Evolutionary conservation across 1,140 invertebrate genomes (phyloP), one percentile per base, ranked within the genome.

Genomic region (Coptotermes formosanus): DNA sequence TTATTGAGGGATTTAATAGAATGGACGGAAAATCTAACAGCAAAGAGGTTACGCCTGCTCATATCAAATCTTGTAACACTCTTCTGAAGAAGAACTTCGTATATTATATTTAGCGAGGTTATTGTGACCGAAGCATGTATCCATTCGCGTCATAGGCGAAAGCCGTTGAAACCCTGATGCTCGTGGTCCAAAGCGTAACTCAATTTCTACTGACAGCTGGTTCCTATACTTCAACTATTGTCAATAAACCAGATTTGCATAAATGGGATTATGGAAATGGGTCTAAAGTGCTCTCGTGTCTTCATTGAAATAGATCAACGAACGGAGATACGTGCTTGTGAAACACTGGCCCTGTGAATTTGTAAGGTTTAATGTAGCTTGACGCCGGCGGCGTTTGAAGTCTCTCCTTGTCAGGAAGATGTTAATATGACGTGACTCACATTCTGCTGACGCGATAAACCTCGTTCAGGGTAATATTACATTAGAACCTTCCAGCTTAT

Each of bases 161-260:
- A 75, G 64, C 64, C 25, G 25, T 9, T 25, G 52, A 55, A 55
- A 16, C 14, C n/a, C 25, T 30, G 64, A 30, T 75, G 16, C 64
- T n/a, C 25, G 25, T 30, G 64, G 64, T 55, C 64, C 64, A 75
- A 8, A 75, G 25, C n/a, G 64, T 75, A 75, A 75, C 64, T 75
- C 64, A 75, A 75, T 75, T 75, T 75, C 25, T 30, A 30, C 64
- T 7, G 64, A n/a, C 64, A 25, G 64, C 25, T 14, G 25, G 64
- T 25, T 75, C 3, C 64, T n/a, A 75, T 75, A n/a, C 64, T 75
- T 75, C 25, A 75, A 75, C 64, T 75, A 75, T 75, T 75, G 64
- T 75, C 64, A 75, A 75, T 30, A 75, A 75, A 75, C 64, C 64
- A 75, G 64, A 75, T 75, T 75, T 75, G 64, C 64, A 75, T 75